phyloP scores from a whole-genome alignment of 2,113 vertebrate species.

The Neotragus moschatus region DNA sequence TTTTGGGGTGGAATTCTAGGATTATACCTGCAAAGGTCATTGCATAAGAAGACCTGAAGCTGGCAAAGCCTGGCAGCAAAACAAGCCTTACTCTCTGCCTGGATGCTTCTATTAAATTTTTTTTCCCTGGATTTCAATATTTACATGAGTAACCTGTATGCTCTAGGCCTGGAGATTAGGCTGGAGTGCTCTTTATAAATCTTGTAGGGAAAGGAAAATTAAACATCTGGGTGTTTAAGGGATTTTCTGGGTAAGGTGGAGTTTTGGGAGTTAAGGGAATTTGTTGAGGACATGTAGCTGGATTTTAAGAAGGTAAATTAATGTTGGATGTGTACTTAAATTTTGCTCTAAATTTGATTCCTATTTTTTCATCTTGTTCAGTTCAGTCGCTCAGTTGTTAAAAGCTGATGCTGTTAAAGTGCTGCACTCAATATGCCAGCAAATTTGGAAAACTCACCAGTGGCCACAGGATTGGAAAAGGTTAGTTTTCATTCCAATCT shows the following conservation, averaged over 20 bases:
- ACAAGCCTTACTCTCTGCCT: neutral
- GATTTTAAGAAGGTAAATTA: neutral
- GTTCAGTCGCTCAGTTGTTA: rapidly evolving
- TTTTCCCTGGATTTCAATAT: neutral
- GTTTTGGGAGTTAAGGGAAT: neutral
- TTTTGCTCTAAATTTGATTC: neutral
- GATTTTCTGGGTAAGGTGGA: neutral
- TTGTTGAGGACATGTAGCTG: neutral
- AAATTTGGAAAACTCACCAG: neutral
- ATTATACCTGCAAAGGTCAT: neutral
- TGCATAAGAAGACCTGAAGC: neutral
- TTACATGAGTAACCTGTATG: neutral
- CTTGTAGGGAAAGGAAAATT: neutral
- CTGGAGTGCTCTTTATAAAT: neutral
- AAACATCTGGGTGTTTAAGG: neutral
- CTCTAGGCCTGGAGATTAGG: neutral
- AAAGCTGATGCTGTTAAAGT: neutral
- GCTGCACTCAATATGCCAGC: neutral
- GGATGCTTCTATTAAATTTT: neutral
- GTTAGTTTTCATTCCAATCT: neutral
- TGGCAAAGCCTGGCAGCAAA: neutral
- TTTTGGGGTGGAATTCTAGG: neutral
- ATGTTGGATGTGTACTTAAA: neutral
- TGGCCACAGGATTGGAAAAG: neutral
- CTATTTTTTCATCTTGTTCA: neutral